These are phyloP conservation scores for Coregonus suidteri DNA, from an alignment of 2,797 vertebrate species.

Conservation along the genomic window DNA sequence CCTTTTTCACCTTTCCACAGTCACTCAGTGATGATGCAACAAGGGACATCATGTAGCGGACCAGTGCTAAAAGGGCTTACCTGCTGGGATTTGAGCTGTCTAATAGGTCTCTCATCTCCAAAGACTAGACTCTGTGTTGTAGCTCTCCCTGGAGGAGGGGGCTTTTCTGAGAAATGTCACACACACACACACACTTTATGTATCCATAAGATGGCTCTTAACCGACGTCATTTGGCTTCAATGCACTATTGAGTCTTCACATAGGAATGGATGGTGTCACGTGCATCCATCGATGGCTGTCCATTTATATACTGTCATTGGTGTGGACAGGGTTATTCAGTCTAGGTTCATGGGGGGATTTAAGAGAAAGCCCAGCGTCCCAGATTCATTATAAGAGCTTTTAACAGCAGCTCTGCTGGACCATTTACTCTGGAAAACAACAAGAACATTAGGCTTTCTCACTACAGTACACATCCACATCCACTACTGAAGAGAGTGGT, in stretches of 20 bases:
- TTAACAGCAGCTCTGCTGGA: constrained; percentile 47
- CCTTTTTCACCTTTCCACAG: constrained; percentile 33
- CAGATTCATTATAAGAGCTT: constrained; percentile 57
- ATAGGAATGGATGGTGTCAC: too few relatives aligned
- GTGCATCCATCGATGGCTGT: too few relatives aligned
- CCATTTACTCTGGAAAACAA: constrained; percentile 37
- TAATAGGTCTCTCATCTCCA: constrained; percentile 38
- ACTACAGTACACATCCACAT: constrained; percentile 18
- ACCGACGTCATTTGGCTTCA: too few relatives aligned
- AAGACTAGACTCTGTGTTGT: constrained; percentile 12
- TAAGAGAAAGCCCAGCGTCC: constrained; percentile 52
- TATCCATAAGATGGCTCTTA: too few relatives aligned
- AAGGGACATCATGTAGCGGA: not conserved
- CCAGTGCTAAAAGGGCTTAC: constrained; percentile 27
- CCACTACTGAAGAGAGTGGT: not conserved
- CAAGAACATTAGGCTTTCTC: constrained; percentile 20
- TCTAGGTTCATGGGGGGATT: constrained; percentile 47
- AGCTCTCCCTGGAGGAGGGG: not conserved
- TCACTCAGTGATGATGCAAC: constrained; percentile 10
- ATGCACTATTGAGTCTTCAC: too few relatives aligned
- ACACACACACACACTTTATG: constrained; percentile 9
- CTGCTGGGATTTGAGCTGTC: constrained; percentile 13
- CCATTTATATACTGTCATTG: not conserved
- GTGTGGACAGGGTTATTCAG: constrained; percentile 35
- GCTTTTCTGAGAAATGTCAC: not conserved